phyloP scores from a whole-genome alignment of 2,113 vertebrate species.

The Furnarius figulus region DNA sequence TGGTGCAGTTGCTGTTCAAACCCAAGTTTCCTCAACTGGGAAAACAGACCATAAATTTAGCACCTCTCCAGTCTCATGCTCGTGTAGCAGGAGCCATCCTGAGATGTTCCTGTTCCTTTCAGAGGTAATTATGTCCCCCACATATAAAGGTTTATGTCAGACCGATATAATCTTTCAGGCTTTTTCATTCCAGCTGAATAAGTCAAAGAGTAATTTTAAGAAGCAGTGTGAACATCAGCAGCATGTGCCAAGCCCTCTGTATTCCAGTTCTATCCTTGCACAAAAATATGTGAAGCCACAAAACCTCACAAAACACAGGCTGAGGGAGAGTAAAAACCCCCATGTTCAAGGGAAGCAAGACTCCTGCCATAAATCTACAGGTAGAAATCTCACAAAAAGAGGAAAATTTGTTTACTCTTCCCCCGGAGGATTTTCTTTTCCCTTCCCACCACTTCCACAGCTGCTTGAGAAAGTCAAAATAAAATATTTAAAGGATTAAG shows the following conservation, averaged over 20 bases:
- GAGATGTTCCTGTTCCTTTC: conserved; percentile 19
- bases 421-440: neutral
- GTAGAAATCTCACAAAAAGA: neutral
- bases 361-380: neutral
- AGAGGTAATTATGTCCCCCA: conserved; percentile 10
- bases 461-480: neutral
- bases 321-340: neutral
- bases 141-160: neutral
- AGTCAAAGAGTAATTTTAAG: conserved; percentile 46
- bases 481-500: conserved; percentile 14
- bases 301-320: neutral
- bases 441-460: neutral
- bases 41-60: conserved; percentile 18
- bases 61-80: neutral
- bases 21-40: neutral
- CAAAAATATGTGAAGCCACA: neutral
- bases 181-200: conserved; percentile 32
- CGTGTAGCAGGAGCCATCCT: neutral
- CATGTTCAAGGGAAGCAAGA: neutral
- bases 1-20: neutral
- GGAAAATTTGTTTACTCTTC: neutral
- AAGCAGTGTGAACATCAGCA: neutral
- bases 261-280: neutral
- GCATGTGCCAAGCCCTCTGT: neutral
- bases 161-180: neutral